Base-by-base conservation (phyloP, 92 coral and sea anemone genomes). In the Porites evermanni region DNA sequence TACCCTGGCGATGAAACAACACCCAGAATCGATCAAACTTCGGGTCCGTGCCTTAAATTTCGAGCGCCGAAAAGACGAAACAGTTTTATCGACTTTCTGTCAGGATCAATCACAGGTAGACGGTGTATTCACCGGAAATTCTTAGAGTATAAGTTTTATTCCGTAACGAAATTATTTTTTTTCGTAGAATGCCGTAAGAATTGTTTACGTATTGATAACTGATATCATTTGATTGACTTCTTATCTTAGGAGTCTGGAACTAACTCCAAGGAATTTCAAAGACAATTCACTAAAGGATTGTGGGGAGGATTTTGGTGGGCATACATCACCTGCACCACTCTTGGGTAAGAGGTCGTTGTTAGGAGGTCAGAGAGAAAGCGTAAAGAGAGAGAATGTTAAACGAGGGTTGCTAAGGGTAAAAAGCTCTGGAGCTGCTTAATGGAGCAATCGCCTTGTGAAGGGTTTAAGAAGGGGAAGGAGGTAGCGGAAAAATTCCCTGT, bases 271-370 rank as follows among this genome's bases (percentile, higher is more conserved):
- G 89, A 84, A 61, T 88, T 91, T 77, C 89, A 88, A 23, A 52
- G 44, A 12, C 84, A 82, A 5, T 91, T 87, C 77, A 76, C 70
- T 6, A 64, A 58, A 14, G 93, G 93, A 21, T 21, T 84, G 7
- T 77, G 70, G 69, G 87, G 83, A 54, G 93, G 93, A 20, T 51
- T 74, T 78, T 91, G 93, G 93, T 74, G 88, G 85, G 88, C 93
- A 17, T 91, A 80, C 69, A 77, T 87, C 52, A 86, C 80, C 26
- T 78, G 86, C 69, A 91, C 94, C 13, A 91, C 93, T 17, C 38
- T 91, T 23, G 93, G 93, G 93, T 91, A 21, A 81, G 90, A 38
- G 47, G 47, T 0, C 47, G 47, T 59, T 23, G 54, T 12, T n/a
- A 3, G 71, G 82, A 71, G 65, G n/a, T 69, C 20, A n/a, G 16